phyloP scores from a whole-genome alignment of 2,888 invertebrate species.

The Anorthoa munda region DNA sequence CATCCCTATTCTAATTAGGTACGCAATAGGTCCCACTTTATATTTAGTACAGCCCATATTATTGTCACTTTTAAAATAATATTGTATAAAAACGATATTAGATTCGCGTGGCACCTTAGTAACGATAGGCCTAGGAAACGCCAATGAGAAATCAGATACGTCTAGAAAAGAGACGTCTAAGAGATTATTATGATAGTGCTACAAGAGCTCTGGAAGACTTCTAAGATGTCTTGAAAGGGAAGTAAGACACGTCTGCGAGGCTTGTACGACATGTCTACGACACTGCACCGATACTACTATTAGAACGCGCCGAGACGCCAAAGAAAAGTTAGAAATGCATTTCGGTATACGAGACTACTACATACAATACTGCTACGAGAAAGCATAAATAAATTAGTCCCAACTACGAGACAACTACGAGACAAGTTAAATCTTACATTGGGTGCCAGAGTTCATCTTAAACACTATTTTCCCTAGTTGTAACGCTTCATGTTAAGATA shows the following conservation, averaged over 20 bases:
- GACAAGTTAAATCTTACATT: no score
- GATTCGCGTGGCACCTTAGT: background rate
- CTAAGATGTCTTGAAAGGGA: background rate
- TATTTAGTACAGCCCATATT: background rate
- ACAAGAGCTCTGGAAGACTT: no score
- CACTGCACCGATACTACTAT: no score
- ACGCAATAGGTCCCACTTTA: background rate
- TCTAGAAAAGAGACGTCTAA: background rate
- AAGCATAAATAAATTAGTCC: background rate
- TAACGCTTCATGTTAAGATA: no score
- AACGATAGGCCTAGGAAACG: no score
- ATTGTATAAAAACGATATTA: background rate
- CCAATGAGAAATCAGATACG: background rate
- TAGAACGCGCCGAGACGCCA: no score
- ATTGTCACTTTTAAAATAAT: conserved; percentile 1
- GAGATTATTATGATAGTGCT: background rate
- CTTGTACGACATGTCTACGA: background rate
- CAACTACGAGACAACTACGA: background rate
- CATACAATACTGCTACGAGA: background rate
- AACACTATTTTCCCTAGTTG: no score
- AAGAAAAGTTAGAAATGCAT: background rate
- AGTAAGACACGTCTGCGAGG: no score
- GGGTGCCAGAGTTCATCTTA: no score
- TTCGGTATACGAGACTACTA: no score
- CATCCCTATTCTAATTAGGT: no score